These are phyloP conservation scores for Lophotriccus pileatus DNA, from an alignment of 2,797 vertebrate genomes.

Conservation along the genomic window DNA sequence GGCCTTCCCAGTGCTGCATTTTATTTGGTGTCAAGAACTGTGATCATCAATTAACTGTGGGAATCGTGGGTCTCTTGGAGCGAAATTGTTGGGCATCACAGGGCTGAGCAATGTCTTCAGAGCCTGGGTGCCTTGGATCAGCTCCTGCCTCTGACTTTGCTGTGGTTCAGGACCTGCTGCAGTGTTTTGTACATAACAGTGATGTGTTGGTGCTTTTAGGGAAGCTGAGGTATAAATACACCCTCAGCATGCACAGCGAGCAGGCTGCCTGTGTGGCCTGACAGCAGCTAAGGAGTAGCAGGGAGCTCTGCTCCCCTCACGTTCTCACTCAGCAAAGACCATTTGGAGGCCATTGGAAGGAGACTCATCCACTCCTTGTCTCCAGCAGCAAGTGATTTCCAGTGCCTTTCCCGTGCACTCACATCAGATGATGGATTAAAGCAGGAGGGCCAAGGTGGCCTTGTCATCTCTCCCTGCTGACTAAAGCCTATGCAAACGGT, in stretches of 20 bases:
- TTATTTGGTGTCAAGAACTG: background rate
- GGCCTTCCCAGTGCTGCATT: background rate
- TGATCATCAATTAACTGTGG: background rate
- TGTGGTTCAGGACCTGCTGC: background rate
- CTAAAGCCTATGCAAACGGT: background rate
- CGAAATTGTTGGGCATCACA: background rate
- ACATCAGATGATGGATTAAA: background rate
- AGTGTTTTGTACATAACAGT: background rate
- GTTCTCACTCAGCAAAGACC: background rate
- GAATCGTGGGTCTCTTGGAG: background rate
- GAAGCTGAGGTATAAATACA: background rate
- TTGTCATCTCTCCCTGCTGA: background rate
- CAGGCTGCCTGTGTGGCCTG: background rate
- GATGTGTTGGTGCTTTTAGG: background rate
- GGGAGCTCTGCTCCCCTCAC: background rate
- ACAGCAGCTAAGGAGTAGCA: background rate
- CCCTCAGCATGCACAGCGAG: accelerated
- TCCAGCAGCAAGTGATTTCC: background rate
- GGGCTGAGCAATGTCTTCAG: background rate
- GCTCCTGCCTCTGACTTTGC: background rate
- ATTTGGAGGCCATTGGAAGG: background rate
- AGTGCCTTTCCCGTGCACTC: background rate
- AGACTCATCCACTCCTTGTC: background rate
- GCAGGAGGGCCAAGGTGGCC: background rate
- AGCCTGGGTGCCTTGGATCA: background rate